A percentile compares a stretch with the other conserved stretches of the same genome.
Conservation (phyloP, 2,888 invertebrate genomes). For the Cremastinae sp. region DNA sequence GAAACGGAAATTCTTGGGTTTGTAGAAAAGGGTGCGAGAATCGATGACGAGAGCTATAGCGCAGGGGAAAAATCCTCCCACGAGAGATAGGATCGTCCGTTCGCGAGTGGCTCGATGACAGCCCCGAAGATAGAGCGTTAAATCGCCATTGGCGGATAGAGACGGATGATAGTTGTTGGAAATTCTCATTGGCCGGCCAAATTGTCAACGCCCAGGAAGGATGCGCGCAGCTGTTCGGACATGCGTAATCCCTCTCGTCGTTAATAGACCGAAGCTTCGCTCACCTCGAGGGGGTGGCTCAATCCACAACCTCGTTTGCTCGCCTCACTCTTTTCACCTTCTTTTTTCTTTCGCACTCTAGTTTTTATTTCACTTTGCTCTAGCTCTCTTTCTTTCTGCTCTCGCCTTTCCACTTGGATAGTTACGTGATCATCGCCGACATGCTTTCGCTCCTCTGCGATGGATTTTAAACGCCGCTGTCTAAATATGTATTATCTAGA, state of each 20-base stretch:
- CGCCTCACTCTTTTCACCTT: too few relatives aligned
- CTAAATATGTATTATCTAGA: too few relatives aligned
- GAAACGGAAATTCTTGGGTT: slow-evolving; percentile 17
- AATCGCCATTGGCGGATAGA: slow-evolving; percentile 70
- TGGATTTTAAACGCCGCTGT: slow-evolving; percentile 12
- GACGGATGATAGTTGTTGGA: slow-evolving; percentile 68
- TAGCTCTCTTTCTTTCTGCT: slow-evolving; percentile 25
- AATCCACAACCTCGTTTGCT: slow-evolving; percentile 32
- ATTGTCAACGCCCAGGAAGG: slow-evolving; percentile 77
- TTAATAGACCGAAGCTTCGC: slow-evolving; percentile 43
- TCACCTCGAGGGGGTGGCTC: slow-evolving; percentile 8
- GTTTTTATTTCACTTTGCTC: slow-evolving; percentile 8
- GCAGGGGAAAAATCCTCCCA: slow-evolving; percentile 28
- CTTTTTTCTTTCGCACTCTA: too few relatives aligned
- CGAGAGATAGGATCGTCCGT: slow-evolving; percentile 73
- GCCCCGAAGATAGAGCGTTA: slow-evolving; percentile 71
- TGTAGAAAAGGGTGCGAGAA: slow-evolving; percentile 57
- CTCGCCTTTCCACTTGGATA: slow-evolving; percentile 13
- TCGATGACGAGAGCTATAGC: slow-evolving; percentile 71
- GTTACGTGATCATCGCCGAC: slow-evolving; percentile 26
- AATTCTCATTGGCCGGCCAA: slow-evolving; percentile 72
- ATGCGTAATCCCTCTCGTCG: slow-evolving; percentile 74
- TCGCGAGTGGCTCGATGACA: slow-evolving; percentile 76
- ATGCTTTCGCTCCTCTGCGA: slow-evolving; percentile 4
- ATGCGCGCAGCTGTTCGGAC: slow-evolving; percentile 79